Evolutionary conservation across 2,113 vertebrate genomes (phyloP).

Genomic region (Phylloscopus whistleri): DNA sequence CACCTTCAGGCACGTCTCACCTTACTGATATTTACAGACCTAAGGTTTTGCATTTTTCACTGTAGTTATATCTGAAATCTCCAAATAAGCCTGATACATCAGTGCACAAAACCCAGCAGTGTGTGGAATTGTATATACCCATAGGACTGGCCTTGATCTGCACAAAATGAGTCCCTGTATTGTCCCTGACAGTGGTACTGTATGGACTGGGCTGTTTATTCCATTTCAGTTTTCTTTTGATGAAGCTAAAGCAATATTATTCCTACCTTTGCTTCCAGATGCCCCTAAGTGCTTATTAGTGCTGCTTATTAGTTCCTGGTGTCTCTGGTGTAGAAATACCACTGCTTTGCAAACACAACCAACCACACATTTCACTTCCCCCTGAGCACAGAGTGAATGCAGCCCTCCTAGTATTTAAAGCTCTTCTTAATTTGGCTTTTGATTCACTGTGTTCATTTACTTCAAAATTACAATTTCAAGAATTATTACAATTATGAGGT

Average conservation of each 20-base stretch:
- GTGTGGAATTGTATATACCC: not conserved
- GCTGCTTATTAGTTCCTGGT: not conserved
- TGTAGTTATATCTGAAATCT: not conserved
- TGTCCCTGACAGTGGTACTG: not conserved
- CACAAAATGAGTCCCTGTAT: not conserved
- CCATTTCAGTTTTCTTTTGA: not conserved
- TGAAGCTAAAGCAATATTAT: not conserved
- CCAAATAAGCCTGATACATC: not conserved
- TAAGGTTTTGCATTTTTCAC: not conserved
- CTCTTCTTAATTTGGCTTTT: not conserved
- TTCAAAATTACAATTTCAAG: not conserved
- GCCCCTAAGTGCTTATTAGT: not conserved
- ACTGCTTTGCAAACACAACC: not conserved
- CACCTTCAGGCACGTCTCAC: not conserved
- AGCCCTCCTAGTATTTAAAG: not conserved
- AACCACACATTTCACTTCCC: not conserved
- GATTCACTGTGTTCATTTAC: not conserved
- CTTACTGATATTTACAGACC: not conserved
- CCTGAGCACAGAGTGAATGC: not conserved
- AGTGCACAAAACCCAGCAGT: not conserved
- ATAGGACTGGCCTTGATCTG: not conserved
- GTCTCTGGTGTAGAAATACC: not conserved
- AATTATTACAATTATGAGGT: not conserved
- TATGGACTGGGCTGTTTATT: not conserved
- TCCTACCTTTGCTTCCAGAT: not conserved